Percentiles rank a stretch among this genome's conserved stretches.
phyloP scores from a whole-genome alignment of 2,888 invertebrate species.

The Drosophila melanosoma region DNA sequence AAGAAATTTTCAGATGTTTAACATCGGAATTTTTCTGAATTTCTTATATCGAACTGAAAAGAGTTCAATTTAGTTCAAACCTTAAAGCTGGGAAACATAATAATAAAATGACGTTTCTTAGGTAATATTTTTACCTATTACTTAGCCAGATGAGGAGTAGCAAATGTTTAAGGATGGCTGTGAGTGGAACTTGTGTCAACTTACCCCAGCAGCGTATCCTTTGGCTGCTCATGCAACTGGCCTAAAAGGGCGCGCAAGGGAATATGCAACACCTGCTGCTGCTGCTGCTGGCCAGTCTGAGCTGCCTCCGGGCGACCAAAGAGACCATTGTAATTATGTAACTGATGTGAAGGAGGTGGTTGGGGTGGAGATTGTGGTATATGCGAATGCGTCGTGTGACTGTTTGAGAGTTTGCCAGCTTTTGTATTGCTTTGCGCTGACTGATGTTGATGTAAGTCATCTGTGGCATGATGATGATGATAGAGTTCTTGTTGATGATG shows the following conservation, averaged over 20 bases:
- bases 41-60: neutral
- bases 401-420: conserved; percentile 56
- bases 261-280: conserved; percentile 78
- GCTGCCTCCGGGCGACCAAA: conserved; percentile 50
- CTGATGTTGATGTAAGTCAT: conserved; percentile 66
- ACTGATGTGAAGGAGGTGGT: conserved; percentile 32
- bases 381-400: conserved; percentile 46
- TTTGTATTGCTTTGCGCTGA: conserved; percentile 57
- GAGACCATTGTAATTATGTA: conserved; percentile 50
- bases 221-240: conserved; percentile 69
- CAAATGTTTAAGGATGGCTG: neutral
- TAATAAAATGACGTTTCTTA: neutral
- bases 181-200: conserved; percentile 13
- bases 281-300: neutral
- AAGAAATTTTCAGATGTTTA: no score
- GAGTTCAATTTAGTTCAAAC: neutral
- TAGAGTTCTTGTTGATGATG: conserved; percentile 37
- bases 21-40: neutral
- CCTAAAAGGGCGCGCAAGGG: conserved; percentile 73
- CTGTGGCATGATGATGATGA: conserved; percentile 62
- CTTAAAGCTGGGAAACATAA: neutral
- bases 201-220: conserved; percentile 71
- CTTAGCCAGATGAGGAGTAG: neutral
- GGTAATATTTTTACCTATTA: neutral
- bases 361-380: conserved; percentile 12